Evolutionary conservation across 2,797 vertebrate species (phyloP), one percentile per base, ranked within the genome.

Genomic region (Halcyon chelicuti): DNA sequence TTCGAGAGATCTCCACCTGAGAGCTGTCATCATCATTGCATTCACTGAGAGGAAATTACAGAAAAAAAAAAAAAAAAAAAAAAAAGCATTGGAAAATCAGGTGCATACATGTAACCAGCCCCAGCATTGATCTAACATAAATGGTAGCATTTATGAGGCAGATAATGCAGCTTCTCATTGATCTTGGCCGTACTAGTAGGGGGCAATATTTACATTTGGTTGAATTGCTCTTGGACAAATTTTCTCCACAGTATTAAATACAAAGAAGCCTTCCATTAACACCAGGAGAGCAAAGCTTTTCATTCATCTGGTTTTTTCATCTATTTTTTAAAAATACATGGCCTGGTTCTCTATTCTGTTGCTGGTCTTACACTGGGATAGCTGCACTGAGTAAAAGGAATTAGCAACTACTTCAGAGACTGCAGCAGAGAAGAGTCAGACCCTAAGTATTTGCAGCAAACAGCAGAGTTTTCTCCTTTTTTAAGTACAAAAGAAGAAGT

Each of bases 121-220:
- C 74, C 52, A 92, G 68, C 82, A 93, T 66, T 63, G 72, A 82
- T 97, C 93, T 88, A 35, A 58, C 29, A 7, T 73, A 88, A 87
- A 93, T 85, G 87, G 72, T 72, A 93, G 35, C 71, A 26, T 49
- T 83, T 93, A 82, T 61, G 57, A 81, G 54, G 52, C 67, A 81
- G 67, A 70, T 74, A 83, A 92, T 92, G 70, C 65, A 79, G 51
- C 40, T 91, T 93, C 70, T 74, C 80, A 90, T 93, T 81, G 94
- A 82, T 88, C 84, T 78, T 76, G 75, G 68, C 44, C 29, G 5
- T 58, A 74, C 61, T 97, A 58, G 91, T 86, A 85, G 91, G 79
- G 51, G 80, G 74, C 81, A 94, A 91, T 88, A 93, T 90, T 88
- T 95, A 84, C 57, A 63, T 93, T 86, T 77, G 71, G 63, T 86